Conservation (phyloP, 2,113 vertebrate species). For the Micromys minutus region DNA sequence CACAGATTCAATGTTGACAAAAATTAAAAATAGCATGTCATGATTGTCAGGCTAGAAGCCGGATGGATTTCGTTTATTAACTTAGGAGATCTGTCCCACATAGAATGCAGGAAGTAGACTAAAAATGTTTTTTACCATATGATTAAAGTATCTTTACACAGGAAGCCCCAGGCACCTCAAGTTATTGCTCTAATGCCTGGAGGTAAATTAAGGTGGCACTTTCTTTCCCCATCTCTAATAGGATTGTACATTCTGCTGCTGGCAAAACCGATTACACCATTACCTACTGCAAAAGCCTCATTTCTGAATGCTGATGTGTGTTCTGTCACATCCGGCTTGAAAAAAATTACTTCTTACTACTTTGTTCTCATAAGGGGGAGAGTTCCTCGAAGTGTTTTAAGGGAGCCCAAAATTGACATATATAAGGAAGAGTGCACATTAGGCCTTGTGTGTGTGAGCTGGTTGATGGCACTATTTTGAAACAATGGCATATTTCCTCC, state of each 20-base stretch:
- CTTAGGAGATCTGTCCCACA: constrained; percentile 76
- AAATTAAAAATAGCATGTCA: constrained; percentile 67
- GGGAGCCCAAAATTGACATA: background rate
- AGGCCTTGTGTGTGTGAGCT: background rate
- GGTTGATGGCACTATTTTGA: constrained; percentile 4
- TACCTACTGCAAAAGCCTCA: constrained; percentile 70
- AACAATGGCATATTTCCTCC: constrained; percentile 37
- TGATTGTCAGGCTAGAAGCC: constrained; percentile 68
- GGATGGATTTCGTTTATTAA: constrained; percentile 85
- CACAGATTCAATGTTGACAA: constrained; percentile 78
- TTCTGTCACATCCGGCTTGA: constrained; percentile 68
- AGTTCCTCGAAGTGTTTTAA: constrained; percentile 55
- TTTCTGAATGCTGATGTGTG: constrained; percentile 68
- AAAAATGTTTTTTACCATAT: constrained; percentile 75
- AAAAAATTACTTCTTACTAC: constrained; percentile 62
- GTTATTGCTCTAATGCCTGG: constrained; percentile 60
- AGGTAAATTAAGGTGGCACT: constrained; percentile 79
- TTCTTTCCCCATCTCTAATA: constrained; percentile 59
- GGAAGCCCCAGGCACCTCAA: constrained; percentile 65
- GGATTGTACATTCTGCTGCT: constrained; percentile 52
- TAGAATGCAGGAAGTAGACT: constrained; percentile 67
- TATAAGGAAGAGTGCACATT: constrained; percentile 62
- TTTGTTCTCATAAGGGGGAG: constrained; percentile 63
- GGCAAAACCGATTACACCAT: constrained; percentile 68
- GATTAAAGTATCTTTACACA: constrained; percentile 78